Evolutionary conservation across 1,140 invertebrate species (phyloP).

Genomic region (Phthorimaea operculella): DNA sequence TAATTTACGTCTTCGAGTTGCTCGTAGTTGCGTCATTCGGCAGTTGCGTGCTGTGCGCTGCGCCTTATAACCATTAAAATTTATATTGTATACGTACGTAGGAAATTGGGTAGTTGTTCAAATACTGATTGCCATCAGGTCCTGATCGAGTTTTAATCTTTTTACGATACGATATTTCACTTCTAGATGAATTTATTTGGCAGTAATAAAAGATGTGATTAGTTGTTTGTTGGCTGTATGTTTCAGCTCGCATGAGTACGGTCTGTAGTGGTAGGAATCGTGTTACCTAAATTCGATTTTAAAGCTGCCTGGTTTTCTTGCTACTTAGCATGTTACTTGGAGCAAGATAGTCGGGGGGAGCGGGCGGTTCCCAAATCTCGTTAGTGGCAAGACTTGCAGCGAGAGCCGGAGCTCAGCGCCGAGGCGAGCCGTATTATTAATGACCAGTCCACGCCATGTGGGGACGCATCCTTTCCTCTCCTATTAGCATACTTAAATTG

Average conservation of each 20-base stretch:
- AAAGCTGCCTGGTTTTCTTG: background rate
- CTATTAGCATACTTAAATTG: slow-evolving; percentile 7
- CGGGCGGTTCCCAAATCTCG: slow-evolving; percentile 22
- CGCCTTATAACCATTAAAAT: slow-evolving; percentile 58
- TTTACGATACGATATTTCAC: slow-evolving; percentile 1
- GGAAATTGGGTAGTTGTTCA: slow-evolving; percentile 57
- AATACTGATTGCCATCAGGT: slow-evolving; percentile 45
- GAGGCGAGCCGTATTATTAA: slow-evolving; percentile 29
- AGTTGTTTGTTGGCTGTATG: background rate
- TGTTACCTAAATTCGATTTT: slow-evolving; percentile 1
- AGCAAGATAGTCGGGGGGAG: background rate
- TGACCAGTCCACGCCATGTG: slow-evolving; percentile 13
- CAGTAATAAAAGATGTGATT: background rate
- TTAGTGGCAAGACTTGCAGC: slow-evolving; percentile 27
- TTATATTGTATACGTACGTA: slow-evolving; percentile 56
- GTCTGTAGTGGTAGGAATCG: background rate
- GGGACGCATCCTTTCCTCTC: background rate
- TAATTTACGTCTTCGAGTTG: slow-evolving; percentile 53
- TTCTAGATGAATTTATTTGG: background rate
- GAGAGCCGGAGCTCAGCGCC: background rate
- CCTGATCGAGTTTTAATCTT: slow-evolving; percentile 37
- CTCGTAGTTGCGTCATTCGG: slow-evolving; percentile 54
- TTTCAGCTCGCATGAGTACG: background rate
- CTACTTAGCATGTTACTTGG: slow-evolving; percentile 1
- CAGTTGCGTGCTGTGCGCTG: slow-evolving; percentile 54